A percentile compares a stretch with the other conserved stretches of the same genome.
phyloP scores from a whole-genome alignment of 2,888 invertebrate genomes.

The Scaptomyza caliginosa region DNA sequence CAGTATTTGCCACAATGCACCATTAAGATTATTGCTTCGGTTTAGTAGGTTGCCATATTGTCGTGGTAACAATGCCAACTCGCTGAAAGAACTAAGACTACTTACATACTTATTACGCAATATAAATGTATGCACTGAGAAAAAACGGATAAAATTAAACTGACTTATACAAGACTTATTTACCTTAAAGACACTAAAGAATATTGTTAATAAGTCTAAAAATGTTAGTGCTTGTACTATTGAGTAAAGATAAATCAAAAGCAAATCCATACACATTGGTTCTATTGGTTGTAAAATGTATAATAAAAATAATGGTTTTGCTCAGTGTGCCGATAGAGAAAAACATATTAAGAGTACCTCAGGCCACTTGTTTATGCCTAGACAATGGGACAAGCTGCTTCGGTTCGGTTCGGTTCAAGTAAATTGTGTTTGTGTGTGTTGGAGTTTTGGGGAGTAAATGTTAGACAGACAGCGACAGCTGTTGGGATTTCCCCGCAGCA shows the following conservation, averaged over 20 bases:
- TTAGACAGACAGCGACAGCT: constrained; percentile 63
- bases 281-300: neutral
- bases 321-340: constrained; percentile 36
- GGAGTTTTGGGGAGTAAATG: constrained; percentile 6
- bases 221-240: no score
- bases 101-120: constrained; percentile 44
- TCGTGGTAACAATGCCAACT: constrained; percentile 41
- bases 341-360: constrained; percentile 40
- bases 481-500: constrained; percentile 67
- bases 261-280: neutral
- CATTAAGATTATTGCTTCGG: constrained; percentile 49
- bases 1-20: constrained; percentile 44
- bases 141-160: neutral
- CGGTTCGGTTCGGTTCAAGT: constrained; percentile 44
- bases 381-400: constrained; percentile 54
- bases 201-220: no score
- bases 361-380: constrained; percentile 68
- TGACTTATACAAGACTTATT: no score
- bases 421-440: constrained; percentile 15
- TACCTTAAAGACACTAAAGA: no score
- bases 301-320: constrained; percentile 18
- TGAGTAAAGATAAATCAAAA: no score
- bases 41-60: constrained; percentile 38
- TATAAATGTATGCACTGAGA: constrained; percentile 29
- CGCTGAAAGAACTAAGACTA: constrained; percentile 28